A percentile compares a stretch with the other conserved stretches of the same genome.
These are phyloP conservation scores for Adelges cooleyi DNA, from an alignment of 1,140 invertebrate species.

Conservation along the genomic window DNA sequence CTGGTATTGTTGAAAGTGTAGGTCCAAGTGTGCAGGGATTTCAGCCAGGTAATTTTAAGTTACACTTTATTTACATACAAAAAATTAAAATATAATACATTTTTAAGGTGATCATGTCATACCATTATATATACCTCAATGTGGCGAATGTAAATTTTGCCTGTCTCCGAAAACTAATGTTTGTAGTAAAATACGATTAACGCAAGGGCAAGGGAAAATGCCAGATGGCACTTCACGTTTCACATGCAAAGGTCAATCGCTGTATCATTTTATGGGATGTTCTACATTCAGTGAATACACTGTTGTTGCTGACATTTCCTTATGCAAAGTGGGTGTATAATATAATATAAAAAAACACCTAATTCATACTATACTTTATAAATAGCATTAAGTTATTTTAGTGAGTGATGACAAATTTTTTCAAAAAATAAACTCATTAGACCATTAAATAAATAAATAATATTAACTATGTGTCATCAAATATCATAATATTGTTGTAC, in stretches of 20 bases:
- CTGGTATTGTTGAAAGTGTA: slow-evolving; percentile 89
- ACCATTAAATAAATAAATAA: no score
- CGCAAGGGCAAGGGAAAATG: slow-evolving; percentile 81
- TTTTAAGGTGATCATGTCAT: slow-evolving; percentile 87
- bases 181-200: slow-evolving; percentile 82
- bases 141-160: slow-evolving; percentile 93
- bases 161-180: slow-evolving; percentile 91
- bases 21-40: slow-evolving; percentile 86
- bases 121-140: slow-evolving; percentile 93
- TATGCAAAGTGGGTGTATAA: slow-evolving; percentile 57
- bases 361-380: no score
- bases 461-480: no score
- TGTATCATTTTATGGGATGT: slow-evolving; percentile 97
- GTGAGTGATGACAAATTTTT: no score
- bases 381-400: no score
- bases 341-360: not conserved
- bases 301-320: slow-evolving; percentile 89
- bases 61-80: no score
- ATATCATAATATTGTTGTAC: no score
- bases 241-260: slow-evolving; percentile 74
- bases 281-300: slow-evolving; percentile 97
- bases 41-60: slow-evolving; percentile 56
- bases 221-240: slow-evolving; percentile 91
- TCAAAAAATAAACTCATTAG: no score
- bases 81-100: not conserved